phyloP scores from a whole-genome alignment of 2,113 vertebrate species.

The Pygoscelis adeliae region DNA sequence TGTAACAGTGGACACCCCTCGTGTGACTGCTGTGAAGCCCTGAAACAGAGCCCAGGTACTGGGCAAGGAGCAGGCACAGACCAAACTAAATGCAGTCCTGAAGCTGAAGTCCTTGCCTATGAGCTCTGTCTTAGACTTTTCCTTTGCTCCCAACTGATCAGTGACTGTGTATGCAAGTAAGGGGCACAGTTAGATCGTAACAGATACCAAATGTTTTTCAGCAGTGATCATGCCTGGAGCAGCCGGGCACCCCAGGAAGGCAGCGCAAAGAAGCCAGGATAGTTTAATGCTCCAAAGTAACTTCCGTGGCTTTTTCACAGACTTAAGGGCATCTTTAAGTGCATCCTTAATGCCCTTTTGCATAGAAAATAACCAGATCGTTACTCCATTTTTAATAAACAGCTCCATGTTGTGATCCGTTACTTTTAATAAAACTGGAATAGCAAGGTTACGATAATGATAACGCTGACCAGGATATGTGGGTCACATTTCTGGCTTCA shows the following conservation, averaged over 20 bases:
- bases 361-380: not conserved
- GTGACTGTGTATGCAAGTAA: not conserved
- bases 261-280: not conserved
- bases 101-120: not conserved
- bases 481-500: not conserved
- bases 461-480: no score
- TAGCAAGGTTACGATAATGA: not conserved
- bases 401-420: not conserved
- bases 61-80: not conserved
- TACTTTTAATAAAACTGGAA: not conserved
- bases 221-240: not conserved
- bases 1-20: no score
- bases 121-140: not conserved
- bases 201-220: no score
- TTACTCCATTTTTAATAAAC: not conserved
- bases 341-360: not conserved
- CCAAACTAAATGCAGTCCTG: not conserved
- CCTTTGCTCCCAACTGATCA: not conserved
- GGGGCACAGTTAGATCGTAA: not conserved
- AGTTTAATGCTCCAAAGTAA: not conserved
- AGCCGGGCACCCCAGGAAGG: not conserved
- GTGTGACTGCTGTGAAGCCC: not conserved
- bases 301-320: not conserved
- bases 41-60: not conserved
- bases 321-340: not conserved